phyloP scores from a whole-genome alignment of 1,140 invertebrate genomes.

The Brachionus paranguensis region DNA sequence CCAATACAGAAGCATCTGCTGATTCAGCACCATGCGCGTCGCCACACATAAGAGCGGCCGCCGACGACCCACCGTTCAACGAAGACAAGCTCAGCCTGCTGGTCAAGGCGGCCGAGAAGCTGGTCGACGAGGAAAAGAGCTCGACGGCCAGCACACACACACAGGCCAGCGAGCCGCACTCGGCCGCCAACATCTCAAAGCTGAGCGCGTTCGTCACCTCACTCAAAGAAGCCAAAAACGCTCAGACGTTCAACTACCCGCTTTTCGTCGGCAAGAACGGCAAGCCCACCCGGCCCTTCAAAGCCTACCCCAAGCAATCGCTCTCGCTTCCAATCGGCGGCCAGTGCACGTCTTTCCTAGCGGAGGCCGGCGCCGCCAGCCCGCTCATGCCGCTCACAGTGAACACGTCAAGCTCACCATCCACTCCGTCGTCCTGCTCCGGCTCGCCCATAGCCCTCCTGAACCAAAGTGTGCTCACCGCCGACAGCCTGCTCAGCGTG shows the following conservation, averaged over 20 bases:
- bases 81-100: conserved; percentile 19
- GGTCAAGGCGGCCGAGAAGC: conserved; percentile 26
- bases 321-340: conserved; percentile 25
- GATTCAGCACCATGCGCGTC: background rate
- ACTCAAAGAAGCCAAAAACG: background rate
- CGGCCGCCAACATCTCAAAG: background rate
- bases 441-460: background rate
- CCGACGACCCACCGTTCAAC: background rate
- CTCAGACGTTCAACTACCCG: background rate
- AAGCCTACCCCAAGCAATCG: conserved; percentile 37
- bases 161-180: background rate
- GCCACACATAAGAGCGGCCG: background rate
- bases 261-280: conserved; percentile 37
- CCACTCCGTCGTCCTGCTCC: background rate
- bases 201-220: background rate
- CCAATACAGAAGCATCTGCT: background rate
- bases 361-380: background rate
- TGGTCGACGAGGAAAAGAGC: background rate
- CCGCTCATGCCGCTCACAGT: background rate
- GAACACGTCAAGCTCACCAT: background rate
- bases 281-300: conserved; percentile 38
- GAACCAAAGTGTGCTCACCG: background rate
- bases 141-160: background rate
- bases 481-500: background rate
- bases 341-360: background rate